These are phyloP conservation scores for Helarctos malayanus DNA, from an alignment of 2,797 vertebrate species.

Conservation along the genomic window DNA sequence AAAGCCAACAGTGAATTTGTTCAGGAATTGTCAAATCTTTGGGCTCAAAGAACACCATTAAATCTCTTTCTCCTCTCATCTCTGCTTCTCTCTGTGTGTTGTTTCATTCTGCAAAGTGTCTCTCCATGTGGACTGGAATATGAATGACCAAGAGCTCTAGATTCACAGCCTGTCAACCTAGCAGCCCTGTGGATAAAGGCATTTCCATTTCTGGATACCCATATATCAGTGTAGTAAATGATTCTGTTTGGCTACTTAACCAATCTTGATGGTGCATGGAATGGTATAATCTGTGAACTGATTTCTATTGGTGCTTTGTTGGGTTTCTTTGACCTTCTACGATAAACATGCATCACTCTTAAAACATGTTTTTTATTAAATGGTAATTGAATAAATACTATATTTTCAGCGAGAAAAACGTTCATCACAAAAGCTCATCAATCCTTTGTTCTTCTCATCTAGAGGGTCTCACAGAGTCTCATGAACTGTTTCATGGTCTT, in stretches of 20 bases:
- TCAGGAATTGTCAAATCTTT: constrained; percentile 9
- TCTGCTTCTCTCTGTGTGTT: background rate
- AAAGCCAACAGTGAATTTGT: background rate
- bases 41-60: background rate
- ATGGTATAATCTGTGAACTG: background rate
- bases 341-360: background rate
- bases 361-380: constrained; percentile 45
- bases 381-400: background rate
- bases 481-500: background rate
- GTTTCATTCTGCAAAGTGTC: background rate
- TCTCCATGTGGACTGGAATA: background rate
- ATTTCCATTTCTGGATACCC: background rate
- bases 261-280: background rate
- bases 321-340: background rate
- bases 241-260: background rate
- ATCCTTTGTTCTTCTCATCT: background rate
- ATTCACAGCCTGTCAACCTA: background rate
- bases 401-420: constrained; percentile 12
- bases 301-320: constrained; percentile 8
- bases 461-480: background rate
- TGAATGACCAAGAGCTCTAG: background rate
- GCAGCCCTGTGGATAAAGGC: background rate
- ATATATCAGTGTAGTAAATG: background rate
- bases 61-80: background rate
- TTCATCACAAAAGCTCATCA: background rate